phyloP scores from a whole-genome alignment of 2,888 invertebrate species.

The Alsophila aescularia region DNA sequence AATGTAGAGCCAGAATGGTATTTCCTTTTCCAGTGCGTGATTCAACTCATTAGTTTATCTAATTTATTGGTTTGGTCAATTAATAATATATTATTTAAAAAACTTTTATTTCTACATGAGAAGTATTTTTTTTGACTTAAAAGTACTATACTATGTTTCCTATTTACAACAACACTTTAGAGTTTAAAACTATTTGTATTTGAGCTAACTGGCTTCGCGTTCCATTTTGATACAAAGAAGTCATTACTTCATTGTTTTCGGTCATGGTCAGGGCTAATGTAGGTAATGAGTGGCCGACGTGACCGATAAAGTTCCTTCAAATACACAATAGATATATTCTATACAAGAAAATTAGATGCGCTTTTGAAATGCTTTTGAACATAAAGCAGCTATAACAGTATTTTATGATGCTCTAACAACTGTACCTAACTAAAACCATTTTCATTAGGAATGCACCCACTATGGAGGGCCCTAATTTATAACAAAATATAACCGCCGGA shows the following conservation, averaged over 20 bases:
- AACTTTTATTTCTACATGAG: too few relatives aligned
- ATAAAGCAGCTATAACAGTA: constrained; percentile 14
- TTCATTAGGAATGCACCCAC: constrained; percentile 46
- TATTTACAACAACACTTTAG: too few relatives aligned
- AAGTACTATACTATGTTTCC: too few relatives aligned
- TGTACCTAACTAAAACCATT: constrained; percentile 44
- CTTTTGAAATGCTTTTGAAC: constrained; percentile 15
- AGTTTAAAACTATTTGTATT: too few relatives aligned
- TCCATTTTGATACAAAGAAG: background rate
- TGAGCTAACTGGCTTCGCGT: too few relatives aligned
- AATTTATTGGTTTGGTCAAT: too few relatives aligned
- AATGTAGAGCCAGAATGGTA: too few relatives aligned
- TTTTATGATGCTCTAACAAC: constrained; percentile 34
- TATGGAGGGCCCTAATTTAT: constrained; percentile 46
- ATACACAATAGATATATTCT: constrained; percentile 11
- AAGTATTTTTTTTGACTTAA: too few relatives aligned
- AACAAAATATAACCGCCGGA: constrained; percentile 43
- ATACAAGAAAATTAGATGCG: background rate
- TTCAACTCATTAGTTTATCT: too few relatives aligned
- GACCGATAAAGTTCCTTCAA: background rate
- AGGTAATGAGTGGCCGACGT: background rate
- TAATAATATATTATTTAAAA: too few relatives aligned
- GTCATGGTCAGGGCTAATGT: background rate
- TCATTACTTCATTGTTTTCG: background rate
- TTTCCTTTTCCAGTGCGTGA: too few relatives aligned